Base-by-base conservation (phyloP, 2,797 vertebrate genomes). In the Salarias fasciatus region DNA sequence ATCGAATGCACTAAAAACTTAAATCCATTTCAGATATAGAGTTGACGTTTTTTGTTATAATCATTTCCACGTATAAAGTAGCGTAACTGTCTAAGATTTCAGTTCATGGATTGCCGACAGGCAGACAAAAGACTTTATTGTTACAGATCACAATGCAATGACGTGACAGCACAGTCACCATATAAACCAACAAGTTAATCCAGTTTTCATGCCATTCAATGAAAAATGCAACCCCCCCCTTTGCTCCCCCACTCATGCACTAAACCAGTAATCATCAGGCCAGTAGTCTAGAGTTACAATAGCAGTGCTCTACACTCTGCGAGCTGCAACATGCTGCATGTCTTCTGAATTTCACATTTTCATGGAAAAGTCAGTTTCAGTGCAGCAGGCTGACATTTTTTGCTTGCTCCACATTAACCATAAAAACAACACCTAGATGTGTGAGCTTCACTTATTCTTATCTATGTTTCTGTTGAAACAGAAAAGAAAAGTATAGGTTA, bases 181-280 rank as follows among this genome's bases (percentile, higher is more conserved):
- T 70, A 82, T 73, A 74, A 80, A 80, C 77, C 45, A 61, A 84
- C 84, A 72, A 72, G 85, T 89, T 86, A 76, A 88, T 91, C 88
- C 83, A 86, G 89, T 90, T 90, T 84, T 84, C 46, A 69, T 78
- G 56, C 67, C 52, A 75, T 79, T 79, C 58, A 77, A 48, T 67
- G 53, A 79, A 73, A 67, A 72, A 73, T 75, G 54, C 57, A 61
- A 50, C 4, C 50, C 24, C 35, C 45, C 44, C 11, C 5, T 11
- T 11, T 10, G 41, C 54, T 35, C 37, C 45, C 53, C 51, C 53
- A 66, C 63, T 48, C 53, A 53, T 7, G 7, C 56, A 62, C 35
- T 3, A 55, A 53, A 74, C 63, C 41, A 80, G 49, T 76, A 57
- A 30, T 63, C 59, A 62, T 74, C 69, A 56, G 61, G 53, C 50